Evolutionary conservation across 1,140 invertebrate genomes (phyloP).

Genomic region (Euwallacea fornicatus): DNA sequence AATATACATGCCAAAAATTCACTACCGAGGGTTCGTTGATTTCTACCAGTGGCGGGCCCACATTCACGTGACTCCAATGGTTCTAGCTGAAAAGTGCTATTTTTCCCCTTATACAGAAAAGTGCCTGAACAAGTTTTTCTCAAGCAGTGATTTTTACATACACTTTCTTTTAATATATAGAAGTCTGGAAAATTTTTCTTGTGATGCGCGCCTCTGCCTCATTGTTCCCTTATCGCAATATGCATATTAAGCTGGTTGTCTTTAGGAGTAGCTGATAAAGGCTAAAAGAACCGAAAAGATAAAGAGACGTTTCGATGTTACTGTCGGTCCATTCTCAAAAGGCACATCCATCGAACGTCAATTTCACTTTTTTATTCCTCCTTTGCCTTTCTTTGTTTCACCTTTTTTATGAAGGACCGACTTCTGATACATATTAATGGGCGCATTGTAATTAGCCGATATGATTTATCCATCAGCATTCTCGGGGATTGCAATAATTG

Average conservation of each 20-base stretch:
- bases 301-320: not conserved
- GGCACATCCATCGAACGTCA: not conserved
- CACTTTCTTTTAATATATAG: no score
- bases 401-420: no score
- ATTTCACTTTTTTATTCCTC: not conserved
- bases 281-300: constrained; percentile 3
- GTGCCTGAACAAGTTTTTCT: no score
- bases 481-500: no score
- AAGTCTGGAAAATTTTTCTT: not conserved
- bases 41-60: not conserved
- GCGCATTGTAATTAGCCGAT: no score
- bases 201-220: not conserved
- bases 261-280: not conserved
- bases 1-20: constrained; percentile 16
- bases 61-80: no score
- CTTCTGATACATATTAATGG: no score
- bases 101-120: no score
- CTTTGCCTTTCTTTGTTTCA: no score
- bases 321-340: not conserved
- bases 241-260: constrained; percentile 5
- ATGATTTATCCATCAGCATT: no score
- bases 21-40: not conserved
- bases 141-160: no score
- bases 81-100: no score
- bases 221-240: constrained; percentile 1